Conservation (phyloP, 1,140 invertebrate species). For the Lasaia peninsularis region DNA sequence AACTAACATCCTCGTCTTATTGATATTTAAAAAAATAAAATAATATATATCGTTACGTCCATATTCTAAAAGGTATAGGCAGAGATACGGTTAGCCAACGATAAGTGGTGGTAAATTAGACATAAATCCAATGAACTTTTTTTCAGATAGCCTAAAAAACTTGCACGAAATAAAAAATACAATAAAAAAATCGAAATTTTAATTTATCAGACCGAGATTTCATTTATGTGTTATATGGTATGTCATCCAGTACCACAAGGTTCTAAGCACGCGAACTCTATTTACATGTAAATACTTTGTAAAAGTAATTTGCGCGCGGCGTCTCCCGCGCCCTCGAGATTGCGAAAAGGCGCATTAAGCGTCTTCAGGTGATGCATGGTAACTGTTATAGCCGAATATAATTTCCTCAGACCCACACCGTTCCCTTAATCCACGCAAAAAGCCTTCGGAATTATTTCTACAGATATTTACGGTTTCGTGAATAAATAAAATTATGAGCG, state of each 20-base stretch:
- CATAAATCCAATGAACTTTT: too few relatives aligned
- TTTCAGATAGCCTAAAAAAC: too few relatives aligned
- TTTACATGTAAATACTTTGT: conserved; percentile 77
- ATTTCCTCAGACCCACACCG: conserved; percentile 70
- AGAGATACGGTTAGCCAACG: too few relatives aligned
- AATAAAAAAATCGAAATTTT: not conserved
- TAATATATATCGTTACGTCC: too few relatives aligned
- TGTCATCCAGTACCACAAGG: conserved; percentile 32
- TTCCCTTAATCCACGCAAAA: conserved; percentile 75
- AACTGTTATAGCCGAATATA: conserved; percentile 77
- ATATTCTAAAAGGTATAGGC: too few relatives aligned
- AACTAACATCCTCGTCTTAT: too few relatives aligned
- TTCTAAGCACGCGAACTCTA: conserved; percentile 58
- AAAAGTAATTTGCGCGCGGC: conserved; percentile 72
- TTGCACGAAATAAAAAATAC: too few relatives aligned
- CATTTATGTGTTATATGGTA: not conserved
- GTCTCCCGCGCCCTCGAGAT: conserved; percentile 69
- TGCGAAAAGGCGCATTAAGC: conserved; percentile 74
- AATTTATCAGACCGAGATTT: not conserved
- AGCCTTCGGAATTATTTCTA: conserved; percentile 73
- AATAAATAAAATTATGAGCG: conserved; percentile 76
- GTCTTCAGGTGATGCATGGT: conserved; percentile 76
- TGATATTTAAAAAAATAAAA: too few relatives aligned
- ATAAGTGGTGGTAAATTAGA: too few relatives aligned
- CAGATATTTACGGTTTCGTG: conserved; percentile 73